These are phyloP conservation scores for Ganaspis sp. DNA, from an alignment of 1,140 invertebrate genomes.

Conservation along the genomic window DNA sequence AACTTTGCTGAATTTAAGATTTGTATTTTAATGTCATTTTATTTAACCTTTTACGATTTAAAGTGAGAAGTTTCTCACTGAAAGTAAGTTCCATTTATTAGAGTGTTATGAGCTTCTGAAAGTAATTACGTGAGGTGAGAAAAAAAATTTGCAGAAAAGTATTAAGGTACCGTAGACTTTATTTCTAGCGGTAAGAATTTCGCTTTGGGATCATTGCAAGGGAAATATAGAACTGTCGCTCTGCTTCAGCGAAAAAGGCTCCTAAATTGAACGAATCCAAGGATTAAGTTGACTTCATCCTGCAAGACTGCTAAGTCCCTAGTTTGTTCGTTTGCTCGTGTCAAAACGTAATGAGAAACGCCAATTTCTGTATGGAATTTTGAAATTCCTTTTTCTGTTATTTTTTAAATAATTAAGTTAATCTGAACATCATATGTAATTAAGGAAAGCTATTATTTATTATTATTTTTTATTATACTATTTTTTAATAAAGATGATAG, in stretches of 20 bases:
- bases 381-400: background rate
- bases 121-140: background rate
- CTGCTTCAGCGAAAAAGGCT: background rate
- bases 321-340: slow-evolving; percentile 23
- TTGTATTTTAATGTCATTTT: too few relatives aligned
- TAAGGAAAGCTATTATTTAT: too few relatives aligned
- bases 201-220: background rate
- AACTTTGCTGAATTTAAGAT: too few relatives aligned
- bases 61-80: background rate
- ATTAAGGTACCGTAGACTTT: slow-evolving; percentile 7
- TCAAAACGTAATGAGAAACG: background rate
- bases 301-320: background rate
- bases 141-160: background rate
- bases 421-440: too few relatives aligned
- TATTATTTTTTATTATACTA: too few relatives aligned
- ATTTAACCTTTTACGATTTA: background rate
- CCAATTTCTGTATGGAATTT: background rate
- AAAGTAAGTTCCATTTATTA: background rate
- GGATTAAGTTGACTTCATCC: slow-evolving; percentile 17
- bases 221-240: slow-evolving; percentile 17
- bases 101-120: background rate
- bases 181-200: slow-evolving; percentile 7
- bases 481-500: too few relatives aligned
- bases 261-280: slow-evolving; percentile 8
- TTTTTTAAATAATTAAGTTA: too few relatives aligned